Conservation (phyloP, 2,888 invertebrate genomes). For the Epiblema foenella region DNA sequence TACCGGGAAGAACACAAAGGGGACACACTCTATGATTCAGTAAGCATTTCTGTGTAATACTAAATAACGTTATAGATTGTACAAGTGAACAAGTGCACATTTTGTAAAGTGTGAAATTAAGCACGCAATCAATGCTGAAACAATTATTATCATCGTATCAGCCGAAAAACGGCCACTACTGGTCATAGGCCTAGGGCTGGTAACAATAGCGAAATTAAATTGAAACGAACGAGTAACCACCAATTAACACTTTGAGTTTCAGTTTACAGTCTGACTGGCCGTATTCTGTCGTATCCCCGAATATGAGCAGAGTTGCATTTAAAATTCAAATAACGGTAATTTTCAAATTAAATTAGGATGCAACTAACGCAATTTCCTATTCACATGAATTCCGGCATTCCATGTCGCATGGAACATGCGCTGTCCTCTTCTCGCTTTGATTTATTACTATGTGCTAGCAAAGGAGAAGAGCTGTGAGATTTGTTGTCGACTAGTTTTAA, state of each 20-base stretch:
- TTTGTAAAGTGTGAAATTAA: background rate
- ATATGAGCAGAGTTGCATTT: constrained; percentile 23
- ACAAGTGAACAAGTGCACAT: too few relatives aligned
- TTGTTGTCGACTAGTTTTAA: constrained; percentile 51
- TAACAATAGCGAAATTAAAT: background rate
- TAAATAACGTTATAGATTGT: background rate
- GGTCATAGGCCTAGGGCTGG: background rate
- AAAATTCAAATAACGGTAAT: constrained; percentile 30
- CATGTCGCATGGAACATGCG: background rate
- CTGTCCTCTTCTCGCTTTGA: constrained; percentile 13
- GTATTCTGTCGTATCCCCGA: constrained; percentile 14
- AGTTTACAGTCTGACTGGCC: constrained; percentile 19
- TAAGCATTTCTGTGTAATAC: constrained; percentile 1
- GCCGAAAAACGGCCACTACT: too few relatives aligned
- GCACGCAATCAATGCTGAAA: too few relatives aligned
- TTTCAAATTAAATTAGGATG: constrained; percentile 25
- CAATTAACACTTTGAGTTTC: background rate
- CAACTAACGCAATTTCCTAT: constrained; percentile 3
- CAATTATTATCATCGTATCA: background rate
- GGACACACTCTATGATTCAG: constrained; percentile 4
- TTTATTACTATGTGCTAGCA: constrained; percentile 13
- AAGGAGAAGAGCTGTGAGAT: constrained; percentile 41
- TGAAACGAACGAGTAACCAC: background rate
- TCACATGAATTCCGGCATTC: constrained; percentile 3
- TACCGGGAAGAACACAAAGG: constrained; percentile 15